Base-by-base conservation (phyloP, 2,797 vertebrate genomes). In the Danio choprae region DNA sequence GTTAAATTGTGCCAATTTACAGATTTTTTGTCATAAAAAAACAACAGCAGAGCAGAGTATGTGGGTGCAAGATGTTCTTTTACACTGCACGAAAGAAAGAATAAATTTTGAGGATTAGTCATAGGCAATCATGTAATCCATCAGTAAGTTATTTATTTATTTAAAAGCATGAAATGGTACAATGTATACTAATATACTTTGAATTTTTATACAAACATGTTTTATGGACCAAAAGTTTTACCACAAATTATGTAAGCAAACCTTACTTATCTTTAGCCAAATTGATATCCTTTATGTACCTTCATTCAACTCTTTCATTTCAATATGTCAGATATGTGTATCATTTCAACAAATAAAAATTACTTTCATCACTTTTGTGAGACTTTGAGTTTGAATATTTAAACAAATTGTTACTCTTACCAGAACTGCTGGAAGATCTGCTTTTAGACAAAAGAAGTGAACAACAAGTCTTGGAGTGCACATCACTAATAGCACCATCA, bases 331-430 rank as follows among this genome's bases (percentile, higher is more conserved):
- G 3, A 29, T 29, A 29, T 29, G 29, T 29, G 29, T 29, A 29
- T 29, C 3, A 29, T 29, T 29, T 29, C 29, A 29, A 29, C 3
- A 29, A 29, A 29, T 29, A 29, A 29, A 29, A 29, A 29, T 29
- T 29, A 3, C 29, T 29, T 29, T 29, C 29, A 38, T n/a, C 16
- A 51, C 7, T 22, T 11, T 40, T 11, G 0, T 8, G 59, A 8
- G 3, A 6, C 11, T 60, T 6, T 43, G 10, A 6, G 13, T 7
- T 29, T 29, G 29, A 29, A 29, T 1, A 29, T 1, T 29, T 29
- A 29, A 29, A 29, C 29, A 29, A 29, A 29, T n/a, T 22, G n/a
- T 20, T 6, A 3, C 10, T 29, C 79, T 82, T 51, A 84, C 83
- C 77, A 84, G 73, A 51, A 82, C 67, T 0, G 18, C 12, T 0